Evolutionary conservation across 2,797 vertebrate species (phyloP).

Genomic region (Glyptemys insculpta): DNA sequence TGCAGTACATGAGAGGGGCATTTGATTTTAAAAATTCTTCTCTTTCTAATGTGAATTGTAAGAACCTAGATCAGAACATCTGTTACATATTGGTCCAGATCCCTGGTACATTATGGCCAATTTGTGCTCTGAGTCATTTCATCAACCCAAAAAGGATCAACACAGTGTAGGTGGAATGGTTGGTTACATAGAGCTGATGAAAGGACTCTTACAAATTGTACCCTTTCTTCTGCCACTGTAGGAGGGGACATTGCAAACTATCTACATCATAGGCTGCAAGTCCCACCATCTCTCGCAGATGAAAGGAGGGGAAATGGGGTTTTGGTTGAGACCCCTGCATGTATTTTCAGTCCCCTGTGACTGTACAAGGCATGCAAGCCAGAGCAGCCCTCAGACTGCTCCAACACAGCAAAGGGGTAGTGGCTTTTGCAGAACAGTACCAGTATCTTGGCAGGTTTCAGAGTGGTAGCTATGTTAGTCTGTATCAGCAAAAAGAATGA

Average conservation of each 20-base stretch:
- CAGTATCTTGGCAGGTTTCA: too few species aligned
- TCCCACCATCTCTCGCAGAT: too few species aligned
- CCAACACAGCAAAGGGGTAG: not conserved
- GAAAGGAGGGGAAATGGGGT: not conserved
- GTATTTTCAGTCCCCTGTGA: constrained; percentile 17
- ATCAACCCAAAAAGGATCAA: not conserved
- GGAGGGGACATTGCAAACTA: too few species aligned
- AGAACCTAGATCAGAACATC: not conserved
- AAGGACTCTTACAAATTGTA: not conserved
- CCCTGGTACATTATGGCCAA: not conserved
- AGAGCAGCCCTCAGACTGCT: not conserved
- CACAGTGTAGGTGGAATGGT: not conserved
- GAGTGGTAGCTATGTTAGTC: too few species aligned
- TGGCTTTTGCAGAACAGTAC: not conserved
- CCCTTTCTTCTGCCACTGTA: not conserved
- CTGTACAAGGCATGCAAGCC: not conserved
- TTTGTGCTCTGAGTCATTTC: not conserved
- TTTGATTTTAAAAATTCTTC: not conserved
- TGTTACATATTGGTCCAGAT: not conserved
- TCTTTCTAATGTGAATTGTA: not conserved
- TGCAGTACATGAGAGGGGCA: not conserved
- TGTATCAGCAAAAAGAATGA: too few species aligned
- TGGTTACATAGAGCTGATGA: not conserved
- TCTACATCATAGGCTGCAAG: too few species aligned
- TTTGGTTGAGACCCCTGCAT: not conserved